Evolutionary conservation across 2,797 vertebrate genomes (phyloP), one percentile per base, ranked within the genome.

Genomic region (Alfaro cultratus): DNA sequence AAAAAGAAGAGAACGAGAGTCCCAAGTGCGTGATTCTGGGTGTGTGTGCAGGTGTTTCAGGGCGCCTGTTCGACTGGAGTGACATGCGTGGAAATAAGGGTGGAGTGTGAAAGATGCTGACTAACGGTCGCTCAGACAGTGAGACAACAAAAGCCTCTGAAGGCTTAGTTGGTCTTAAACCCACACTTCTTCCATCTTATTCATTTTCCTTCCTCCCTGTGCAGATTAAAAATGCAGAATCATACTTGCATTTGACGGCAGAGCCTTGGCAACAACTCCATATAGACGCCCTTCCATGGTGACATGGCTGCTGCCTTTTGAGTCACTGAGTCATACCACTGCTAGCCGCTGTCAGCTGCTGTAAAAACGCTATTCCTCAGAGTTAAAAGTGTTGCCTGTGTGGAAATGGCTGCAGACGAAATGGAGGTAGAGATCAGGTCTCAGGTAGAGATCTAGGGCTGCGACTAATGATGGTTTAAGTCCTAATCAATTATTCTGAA

Each of bases 311-410:
- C 87, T 88, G 84, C 83, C 75, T 87, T 71, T 83, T 86, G 87
- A 92, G 93, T 73, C 91, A 92, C 92, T 95, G 94, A 95, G 91
- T 95, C 95, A 95, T 81, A 83, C 83, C 79, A 89, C 88, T 91
- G 89, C 87, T 80, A 85, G 91, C 89, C 47, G 75, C 84, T 76
- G 85, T 93, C 88, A 85, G 88, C 84, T 91, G 86, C 86, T 73
- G 83, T 29, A 18, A 92, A 92, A 91, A 93, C 88, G 89, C 91
- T 92, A 90, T 77, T 80, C 84, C 78, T 78, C 60, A 51, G 83
- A 87, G 88, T 89, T 87, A 84, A 82, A 82, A 75, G 76, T 71
- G 79, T 83, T 87, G 86, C 87, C 64, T 84, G 68, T 78, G 72
- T 81, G 85, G 80, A 87, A 92, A 90, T 79, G 88, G 77, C 75